Conservation (phyloP, 1,140 invertebrate genomes). For the Metopolophium dirhodum region DNA sequence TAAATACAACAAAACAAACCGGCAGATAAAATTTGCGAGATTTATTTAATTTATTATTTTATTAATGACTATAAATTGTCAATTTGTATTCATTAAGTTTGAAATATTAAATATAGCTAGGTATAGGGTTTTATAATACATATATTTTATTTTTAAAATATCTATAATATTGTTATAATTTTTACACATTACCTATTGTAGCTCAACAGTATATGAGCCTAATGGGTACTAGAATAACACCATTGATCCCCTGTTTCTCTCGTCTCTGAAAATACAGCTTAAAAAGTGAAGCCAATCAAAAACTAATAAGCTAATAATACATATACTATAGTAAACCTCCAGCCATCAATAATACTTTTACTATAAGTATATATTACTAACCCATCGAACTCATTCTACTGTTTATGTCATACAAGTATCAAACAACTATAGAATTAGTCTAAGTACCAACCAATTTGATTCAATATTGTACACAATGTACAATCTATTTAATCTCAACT, state of each 20-base stretch:
- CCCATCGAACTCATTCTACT: background rate
- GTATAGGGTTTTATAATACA: background rate
- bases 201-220: background rate
- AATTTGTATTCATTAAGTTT: background rate
- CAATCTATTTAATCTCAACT: background rate
- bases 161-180: background rate
- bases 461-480: background rate
- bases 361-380: background rate
- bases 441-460: slow-evolving; percentile 22
- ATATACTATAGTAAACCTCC: background rate
- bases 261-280: background rate
- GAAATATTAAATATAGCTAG: background rate
- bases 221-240: slow-evolving; percentile 8
- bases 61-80: background rate
- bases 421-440: background rate
- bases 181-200: background rate
- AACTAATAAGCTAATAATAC: slow-evolving; percentile 23
- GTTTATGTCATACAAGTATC: background rate
- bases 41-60: background rate
- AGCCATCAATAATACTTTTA: background rate
- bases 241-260: background rate
- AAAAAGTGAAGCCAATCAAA: background rate
- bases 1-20: background rate
- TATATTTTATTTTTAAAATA: background rate
- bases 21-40: background rate